A percentile compares a stretch with the other conserved stretches of the same genome.
These are phyloP conservation scores for Vireo griseus DNA, from an alignment of 2,797 vertebrate genomes.

Conservation along the genomic window DNA sequence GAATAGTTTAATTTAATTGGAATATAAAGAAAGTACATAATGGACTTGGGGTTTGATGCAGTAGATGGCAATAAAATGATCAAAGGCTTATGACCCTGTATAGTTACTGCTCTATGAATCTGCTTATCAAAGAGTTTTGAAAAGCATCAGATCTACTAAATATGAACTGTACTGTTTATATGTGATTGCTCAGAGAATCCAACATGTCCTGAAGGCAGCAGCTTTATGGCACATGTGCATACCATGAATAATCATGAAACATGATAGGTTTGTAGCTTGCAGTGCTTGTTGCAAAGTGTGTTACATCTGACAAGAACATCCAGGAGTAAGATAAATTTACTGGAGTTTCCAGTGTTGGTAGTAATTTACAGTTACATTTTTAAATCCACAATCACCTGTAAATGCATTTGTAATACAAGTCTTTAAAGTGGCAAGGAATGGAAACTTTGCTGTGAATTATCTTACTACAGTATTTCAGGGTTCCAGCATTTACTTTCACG, in stretches of 20 bases:
- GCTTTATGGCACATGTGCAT: not conserved
- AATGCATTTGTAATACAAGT: not conserved
- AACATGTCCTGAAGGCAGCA: not conserved
- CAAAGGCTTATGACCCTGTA: not conserved
- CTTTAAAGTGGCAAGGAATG: not conserved
- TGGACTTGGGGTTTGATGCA: not conserved
- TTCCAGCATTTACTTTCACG: not conserved
- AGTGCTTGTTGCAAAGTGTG: not conserved
- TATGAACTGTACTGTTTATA: not conserved
- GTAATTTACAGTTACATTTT: not conserved
- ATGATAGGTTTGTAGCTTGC: not conserved
- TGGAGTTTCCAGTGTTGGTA: not conserved
- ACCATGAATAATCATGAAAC: not conserved
- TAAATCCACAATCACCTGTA: not conserved
- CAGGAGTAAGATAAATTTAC: not conserved
- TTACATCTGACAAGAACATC: not conserved
- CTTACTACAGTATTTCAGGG: not conserved
- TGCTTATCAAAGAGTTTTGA: not conserved
- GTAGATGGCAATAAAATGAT: not conserved
- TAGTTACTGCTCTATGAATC: not conserved
- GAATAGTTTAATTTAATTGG: not conserved
- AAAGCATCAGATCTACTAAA: not conserved
- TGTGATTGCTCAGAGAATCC: not conserved
- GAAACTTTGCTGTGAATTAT: not conserved
- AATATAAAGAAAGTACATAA: not conserved